phyloP scores from a whole-genome alignment of 2,113 vertebrate species.

The Oncorhynchus masou region DNA sequence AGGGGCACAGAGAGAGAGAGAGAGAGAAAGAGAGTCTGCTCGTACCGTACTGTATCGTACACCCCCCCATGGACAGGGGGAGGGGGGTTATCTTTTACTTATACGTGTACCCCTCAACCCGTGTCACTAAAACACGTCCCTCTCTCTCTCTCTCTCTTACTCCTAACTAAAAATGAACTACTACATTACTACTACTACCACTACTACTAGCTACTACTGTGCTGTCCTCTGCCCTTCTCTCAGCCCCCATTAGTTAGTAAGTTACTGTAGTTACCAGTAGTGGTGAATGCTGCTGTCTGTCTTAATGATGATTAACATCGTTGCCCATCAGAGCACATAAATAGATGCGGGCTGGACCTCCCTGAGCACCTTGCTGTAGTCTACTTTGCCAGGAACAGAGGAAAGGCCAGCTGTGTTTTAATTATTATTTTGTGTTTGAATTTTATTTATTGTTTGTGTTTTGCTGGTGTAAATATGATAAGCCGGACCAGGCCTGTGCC shows the following conservation, averaged over 20 bases:
- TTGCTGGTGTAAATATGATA: constrained; percentile 55
- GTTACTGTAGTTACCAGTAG: constrained; percentile 36
- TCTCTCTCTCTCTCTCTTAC: constrained; percentile 36
- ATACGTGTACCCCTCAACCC: neutral
- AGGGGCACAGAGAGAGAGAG: constrained; percentile 29
- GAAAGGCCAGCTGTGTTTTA: constrained; percentile 12
- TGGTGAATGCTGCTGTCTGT: constrained; percentile 56
- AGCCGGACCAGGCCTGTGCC: neutral
- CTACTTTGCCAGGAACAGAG: neutral
- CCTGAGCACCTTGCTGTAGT: neutral
- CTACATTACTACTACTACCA: neutral
- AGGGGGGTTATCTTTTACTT: neutral
- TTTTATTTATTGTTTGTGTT: constrained; percentile 47
- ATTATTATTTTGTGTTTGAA: constrained; percentile 32
- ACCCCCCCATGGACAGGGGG: constrained; percentile 30
- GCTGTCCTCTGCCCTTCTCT: constrained; percentile 37
- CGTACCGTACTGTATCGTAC: neutral
- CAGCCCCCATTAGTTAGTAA: constrained; percentile 3
- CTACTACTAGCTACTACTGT: constrained; percentile 34
- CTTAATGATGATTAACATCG: constrained; percentile 66
- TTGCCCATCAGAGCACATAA: constrained; percentile 49
- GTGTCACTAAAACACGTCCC: constrained; percentile 24
- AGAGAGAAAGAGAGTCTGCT: constrained; percentile 9
- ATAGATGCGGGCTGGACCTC: constrained; percentile 12
- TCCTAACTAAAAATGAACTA: constrained; percentile 43